Evolutionary conservation across 2,888 invertebrate species (phyloP).

Genomic region (Drosophila paranaensis): DNA sequence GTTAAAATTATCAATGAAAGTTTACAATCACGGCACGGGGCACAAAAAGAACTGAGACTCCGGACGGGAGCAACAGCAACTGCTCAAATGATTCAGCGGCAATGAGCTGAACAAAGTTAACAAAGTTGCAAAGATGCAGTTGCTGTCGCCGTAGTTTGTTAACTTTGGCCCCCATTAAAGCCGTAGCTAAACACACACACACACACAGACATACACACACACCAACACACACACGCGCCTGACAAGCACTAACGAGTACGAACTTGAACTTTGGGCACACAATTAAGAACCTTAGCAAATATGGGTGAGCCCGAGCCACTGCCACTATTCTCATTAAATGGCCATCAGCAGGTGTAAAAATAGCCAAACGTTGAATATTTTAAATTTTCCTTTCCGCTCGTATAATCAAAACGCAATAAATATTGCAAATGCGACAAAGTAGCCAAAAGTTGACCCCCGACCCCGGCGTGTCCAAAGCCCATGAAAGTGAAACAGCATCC

Average conservation of each 20-base stretch:
- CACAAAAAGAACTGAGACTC: conserved; percentile 31
- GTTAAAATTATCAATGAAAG: conserved; percentile 79
- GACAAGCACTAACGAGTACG: conserved; percentile 19
- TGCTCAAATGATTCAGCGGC: conserved; percentile 50
- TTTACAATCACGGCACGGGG: conserved; percentile 65
- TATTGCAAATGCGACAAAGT: conserved; percentile 74
- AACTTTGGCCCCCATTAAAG: conserved; percentile 64
- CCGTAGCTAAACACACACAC: conserved; percentile 12
- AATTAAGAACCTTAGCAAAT: conserved; percentile 46
- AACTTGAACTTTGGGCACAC: conserved; percentile 52
- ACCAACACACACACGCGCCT: not conserved
- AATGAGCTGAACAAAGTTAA: conserved; percentile 65
- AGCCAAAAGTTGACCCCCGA: conserved; percentile 60
- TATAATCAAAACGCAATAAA: conserved; percentile 76
- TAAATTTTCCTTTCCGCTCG: conserved; percentile 10
- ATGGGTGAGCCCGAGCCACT: conserved; percentile 29
- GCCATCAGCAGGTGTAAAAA: conserved; percentile 36
- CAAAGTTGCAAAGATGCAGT: conserved; percentile 54
- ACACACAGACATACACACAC: not conserved
- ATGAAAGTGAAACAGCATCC: conserved; percentile 51
- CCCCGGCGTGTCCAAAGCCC: conserved; percentile 29
- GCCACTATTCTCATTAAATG: conserved; percentile 46
- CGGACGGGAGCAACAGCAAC: not conserved
- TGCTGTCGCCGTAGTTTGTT: conserved; percentile 58
- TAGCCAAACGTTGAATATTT: conserved; percentile 5